Evolutionary conservation across 2,113 vertebrate species (phyloP), one percentile per base, ranked within the genome.

Genomic region (Cariama cristata): DNA sequence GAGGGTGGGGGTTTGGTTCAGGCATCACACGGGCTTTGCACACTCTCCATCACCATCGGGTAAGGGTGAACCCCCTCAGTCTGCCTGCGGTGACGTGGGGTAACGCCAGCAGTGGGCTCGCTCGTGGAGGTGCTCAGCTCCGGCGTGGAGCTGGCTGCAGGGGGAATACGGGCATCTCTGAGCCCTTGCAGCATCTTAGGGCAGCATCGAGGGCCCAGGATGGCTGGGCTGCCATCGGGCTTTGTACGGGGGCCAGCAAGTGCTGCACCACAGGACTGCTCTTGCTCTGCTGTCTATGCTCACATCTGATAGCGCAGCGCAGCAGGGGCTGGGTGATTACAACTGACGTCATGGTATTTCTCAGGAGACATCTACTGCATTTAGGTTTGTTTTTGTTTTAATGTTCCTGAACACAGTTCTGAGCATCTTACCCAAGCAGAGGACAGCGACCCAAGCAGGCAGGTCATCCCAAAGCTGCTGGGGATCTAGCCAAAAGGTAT

Each of bases 271-370:
- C 67, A 19, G 72, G 44, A 4, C 4, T 14, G 49, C 18, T 47
- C 67, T 22, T 23, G 42, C 38, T 59, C 66, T 53, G 45, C 86
- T 82, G 8, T 32, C 62, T 33, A 2, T 47, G 55, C 50, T 75
- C 77, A 24, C 0, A 0, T 30, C 50, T 42, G 55, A 45, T 1
- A 56, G 73, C 1, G 1, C 35, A 52, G 76, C 9, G 0, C 15
- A 64, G 83, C 80, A 75, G 69, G 63, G 60, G 23, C 50, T 50
- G 93, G 60, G 16, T 21, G 18, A 55, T 67, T 63, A 28, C 45
- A 32, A 5, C 9, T 49, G 7, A 52, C 19, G 2, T 32, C 82
- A 59, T 2, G 1, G 3, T 45, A 17, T 42, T 59, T 55, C 71
- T 92, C 71, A 45, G 56, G 47, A 85, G 47, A 14, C 33, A 27